Percentiles rank a stretch among this genome's conserved stretches.
Conservation (phyloP, 2,888 invertebrate species). For the Melitaea athalia region DNA sequence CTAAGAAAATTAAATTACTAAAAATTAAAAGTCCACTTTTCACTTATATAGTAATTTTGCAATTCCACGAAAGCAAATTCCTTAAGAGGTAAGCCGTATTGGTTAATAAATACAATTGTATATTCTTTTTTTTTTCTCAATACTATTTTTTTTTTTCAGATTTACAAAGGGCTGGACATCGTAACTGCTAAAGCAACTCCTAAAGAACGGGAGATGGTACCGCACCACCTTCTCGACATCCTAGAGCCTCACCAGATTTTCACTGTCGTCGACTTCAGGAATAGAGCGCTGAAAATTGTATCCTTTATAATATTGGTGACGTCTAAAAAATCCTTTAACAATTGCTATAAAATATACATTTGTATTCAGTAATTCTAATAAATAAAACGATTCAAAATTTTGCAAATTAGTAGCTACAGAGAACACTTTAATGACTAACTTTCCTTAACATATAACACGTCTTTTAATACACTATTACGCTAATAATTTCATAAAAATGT, state of each 20-base stretch:
- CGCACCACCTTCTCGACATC: conserved; percentile 95
- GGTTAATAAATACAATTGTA: neutral
- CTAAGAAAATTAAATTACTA: too few species aligned
- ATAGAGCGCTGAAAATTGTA: conserved; percentile 91
- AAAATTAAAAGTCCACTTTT: too few species aligned
- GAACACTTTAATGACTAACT: too few species aligned
- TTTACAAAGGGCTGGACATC: conserved; percentile 96
- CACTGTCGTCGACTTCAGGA: conserved; percentile 92
- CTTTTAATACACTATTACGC: too few species aligned
- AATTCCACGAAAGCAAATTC: too few species aligned
- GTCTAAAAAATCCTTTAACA: neutral
- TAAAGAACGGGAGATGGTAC: conserved; percentile 87
- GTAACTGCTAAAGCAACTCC: conserved; percentile 95
- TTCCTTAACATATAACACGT: too few species aligned
- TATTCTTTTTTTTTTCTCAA: conserved; percentile 34
- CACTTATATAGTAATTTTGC: too few species aligned
- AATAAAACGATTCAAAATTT: neutral
- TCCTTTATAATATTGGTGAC: conserved; percentile 78
- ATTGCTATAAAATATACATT: too few species aligned
- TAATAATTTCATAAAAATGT: neutral
- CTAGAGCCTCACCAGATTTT: conserved; percentile 90
- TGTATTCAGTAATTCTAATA: neutral
- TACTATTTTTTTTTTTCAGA: conserved; percentile 80
- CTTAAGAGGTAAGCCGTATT: too few species aligned
- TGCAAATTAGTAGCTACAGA: too few species aligned